A percentile compares a stretch with the other conserved stretches of the same genome.
Conservation (phyloP, 37 sponge, comb jelly and placozoan genomes). For the Chondrosia reniformis region DNA sequence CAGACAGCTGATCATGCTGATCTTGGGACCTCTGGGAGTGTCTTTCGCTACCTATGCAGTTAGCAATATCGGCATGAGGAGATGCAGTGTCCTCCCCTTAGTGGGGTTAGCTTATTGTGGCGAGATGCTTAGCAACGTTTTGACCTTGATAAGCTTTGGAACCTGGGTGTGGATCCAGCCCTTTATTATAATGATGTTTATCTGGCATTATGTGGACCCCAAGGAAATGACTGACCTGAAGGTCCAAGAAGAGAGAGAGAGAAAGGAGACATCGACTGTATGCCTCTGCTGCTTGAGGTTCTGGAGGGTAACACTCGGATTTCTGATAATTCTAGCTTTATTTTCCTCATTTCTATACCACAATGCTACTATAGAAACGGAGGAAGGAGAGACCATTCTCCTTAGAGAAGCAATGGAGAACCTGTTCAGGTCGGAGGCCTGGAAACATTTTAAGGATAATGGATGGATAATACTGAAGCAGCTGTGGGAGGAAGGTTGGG, state of each 20-base stretch:
- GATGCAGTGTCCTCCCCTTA: constrained; percentile 23
- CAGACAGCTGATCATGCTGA: neutral
- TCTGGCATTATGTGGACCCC: constrained; percentile 37
- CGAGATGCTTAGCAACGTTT: constrained; percentile 47
- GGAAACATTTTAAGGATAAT: constrained; percentile 61
- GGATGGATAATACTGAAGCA: constrained; percentile 36
- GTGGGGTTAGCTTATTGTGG: constrained; percentile 56
- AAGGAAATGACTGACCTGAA: neutral
- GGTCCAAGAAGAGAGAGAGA: neutral
- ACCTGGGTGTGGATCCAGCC: constrained; percentile 25
- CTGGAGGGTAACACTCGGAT: neutral
- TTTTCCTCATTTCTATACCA: constrained; percentile 45
- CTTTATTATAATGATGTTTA: constrained; percentile 26
- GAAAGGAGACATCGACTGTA: neutral
- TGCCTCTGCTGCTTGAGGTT: constrained; percentile 35
- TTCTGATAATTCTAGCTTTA: constrained; percentile 22
- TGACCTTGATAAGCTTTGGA: neutral
- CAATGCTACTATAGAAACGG: constrained; percentile 57
- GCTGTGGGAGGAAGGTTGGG: constrained; percentile 51
- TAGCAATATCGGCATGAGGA: constrained; percentile 58
- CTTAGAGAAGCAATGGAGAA: constrained; percentile 68
- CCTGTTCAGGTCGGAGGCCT: constrained; percentile 69
- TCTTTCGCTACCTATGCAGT: constrained; percentile 77
- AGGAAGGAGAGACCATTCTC: constrained; percentile 72
- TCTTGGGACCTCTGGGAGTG: constrained; percentile 66